These are phyloP conservation scores for Carabus problematicus DNA, from an alignment of 2,888 invertebrate species.

Conservation along the genomic window DNA sequence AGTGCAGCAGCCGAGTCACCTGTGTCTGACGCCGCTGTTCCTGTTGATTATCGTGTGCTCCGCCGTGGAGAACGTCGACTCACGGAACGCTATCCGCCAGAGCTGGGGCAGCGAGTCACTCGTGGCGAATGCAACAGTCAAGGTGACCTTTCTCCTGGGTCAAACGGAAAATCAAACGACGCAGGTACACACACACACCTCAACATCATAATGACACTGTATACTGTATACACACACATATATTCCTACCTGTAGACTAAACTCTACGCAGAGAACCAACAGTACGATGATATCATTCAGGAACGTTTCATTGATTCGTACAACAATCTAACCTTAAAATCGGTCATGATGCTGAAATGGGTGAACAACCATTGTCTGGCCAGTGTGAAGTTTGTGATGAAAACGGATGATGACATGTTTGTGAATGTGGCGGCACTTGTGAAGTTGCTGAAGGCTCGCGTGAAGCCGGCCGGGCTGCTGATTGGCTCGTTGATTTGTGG, in stretches of 20 bases:
- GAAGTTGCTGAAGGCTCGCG: constrained; percentile 52
- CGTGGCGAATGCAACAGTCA: constrained; percentile 56
- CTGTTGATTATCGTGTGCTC: constrained; percentile 80
- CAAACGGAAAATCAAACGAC: constrained; percentile 63
- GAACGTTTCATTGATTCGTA: constrained; percentile 85
- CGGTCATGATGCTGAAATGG: constrained; percentile 85
- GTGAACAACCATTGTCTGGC: constrained; percentile 71
- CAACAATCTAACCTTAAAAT: constrained; percentile 86
- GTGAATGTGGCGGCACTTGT: constrained; percentile 77
- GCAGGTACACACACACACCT: too few species aligned
- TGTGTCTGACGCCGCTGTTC: constrained; percentile 65
- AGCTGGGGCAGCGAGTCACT: constrained; percentile 68
- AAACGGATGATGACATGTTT: constrained; percentile 88
- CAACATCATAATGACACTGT: too few species aligned
- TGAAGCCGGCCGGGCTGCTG: constrained; percentile 57
- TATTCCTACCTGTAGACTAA: constrained; percentile 61
- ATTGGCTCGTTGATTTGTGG: constrained; percentile 81
- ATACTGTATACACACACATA: background rate
- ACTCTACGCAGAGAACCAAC: constrained; percentile 71
- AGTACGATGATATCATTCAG: constrained; percentile 80
- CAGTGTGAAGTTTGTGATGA: constrained; percentile 70
- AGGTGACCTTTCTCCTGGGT: constrained; percentile 68
- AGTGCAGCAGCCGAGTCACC: constrained; percentile 66
- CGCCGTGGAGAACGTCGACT: constrained; percentile 71
- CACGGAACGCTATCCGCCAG: constrained; percentile 71